A percentile compares a stretch with the other conserved stretches of the same genome.
Evolutionary conservation across 1,140 invertebrate genomes (phyloP).

Genomic region (Trachymyrmex septentrionalis): DNA sequence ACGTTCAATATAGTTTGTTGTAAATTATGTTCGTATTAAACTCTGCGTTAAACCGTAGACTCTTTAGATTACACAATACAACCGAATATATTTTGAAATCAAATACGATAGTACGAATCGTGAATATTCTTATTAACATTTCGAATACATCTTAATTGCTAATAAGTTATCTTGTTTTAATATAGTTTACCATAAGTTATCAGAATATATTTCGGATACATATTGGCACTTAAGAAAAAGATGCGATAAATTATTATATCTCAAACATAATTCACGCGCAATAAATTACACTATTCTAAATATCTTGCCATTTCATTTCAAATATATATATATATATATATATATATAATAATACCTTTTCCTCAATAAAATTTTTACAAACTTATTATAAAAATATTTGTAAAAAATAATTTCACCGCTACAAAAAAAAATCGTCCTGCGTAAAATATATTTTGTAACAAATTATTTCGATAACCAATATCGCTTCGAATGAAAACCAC

Average conservation of each 20-base stretch:
- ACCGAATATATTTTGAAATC: slow-evolving; percentile 38
- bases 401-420: slow-evolving; percentile 19
- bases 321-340: too few species aligned
- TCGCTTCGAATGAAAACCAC: slow-evolving; percentile 2
- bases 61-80: neutral
- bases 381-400: slow-evolving; percentile 11
- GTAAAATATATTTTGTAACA: slow-evolving; percentile 9
- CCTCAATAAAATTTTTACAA: neutral
- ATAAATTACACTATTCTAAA: neutral
- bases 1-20: neutral
- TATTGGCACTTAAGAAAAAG: neutral
- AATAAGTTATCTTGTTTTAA: neutral
- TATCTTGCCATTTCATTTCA: neutral
- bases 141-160: slow-evolving; percentile 15
- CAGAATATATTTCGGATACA: neutral
- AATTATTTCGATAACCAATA: slow-evolving; percentile 33
- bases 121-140: slow-evolving; percentile 32
- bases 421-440: neutral
- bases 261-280: neutral
- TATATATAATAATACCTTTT: neutral
- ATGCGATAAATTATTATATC: neutral
- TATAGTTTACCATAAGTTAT: neutral
- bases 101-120: neutral
- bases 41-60: slow-evolving; percentile 20
- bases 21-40: slow-evolving; percentile 27